A percentile compares a stretch with the other conserved stretches of the same genome.
Evolutionary conservation across 2,797 vertebrate genomes (phyloP).

Genomic region (Sciurus carolinensis): DNA sequence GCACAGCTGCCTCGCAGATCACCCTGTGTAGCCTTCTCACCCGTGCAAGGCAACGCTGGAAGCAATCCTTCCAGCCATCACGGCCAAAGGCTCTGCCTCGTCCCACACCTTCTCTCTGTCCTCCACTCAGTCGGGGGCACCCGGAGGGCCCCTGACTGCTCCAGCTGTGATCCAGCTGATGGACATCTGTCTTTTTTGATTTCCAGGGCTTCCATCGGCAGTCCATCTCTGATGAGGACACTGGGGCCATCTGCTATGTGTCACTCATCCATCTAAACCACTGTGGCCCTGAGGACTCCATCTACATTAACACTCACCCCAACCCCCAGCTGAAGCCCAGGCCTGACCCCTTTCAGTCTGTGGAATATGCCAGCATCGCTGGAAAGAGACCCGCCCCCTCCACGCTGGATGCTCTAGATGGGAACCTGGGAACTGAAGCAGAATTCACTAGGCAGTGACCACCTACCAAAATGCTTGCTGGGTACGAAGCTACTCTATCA

Average conservation of each 20-base stretch:
- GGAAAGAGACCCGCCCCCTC: background rate
- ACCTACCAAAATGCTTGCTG: background rate
- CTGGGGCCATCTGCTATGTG: constrained; percentile 33
- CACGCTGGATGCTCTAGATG: fast-evolving
- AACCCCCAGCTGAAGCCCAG: fast-evolving
- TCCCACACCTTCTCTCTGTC: background rate
- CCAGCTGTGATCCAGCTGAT: background rate
- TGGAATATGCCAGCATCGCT: constrained; percentile 63
- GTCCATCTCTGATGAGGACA: background rate
- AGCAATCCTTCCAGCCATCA: background rate
- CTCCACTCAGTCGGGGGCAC: background rate
- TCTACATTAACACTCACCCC: background rate
- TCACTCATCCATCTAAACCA: constrained; percentile 44
- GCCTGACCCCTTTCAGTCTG: background rate
- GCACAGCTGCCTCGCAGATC: background rate
- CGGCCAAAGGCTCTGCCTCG: background rate
- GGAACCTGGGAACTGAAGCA: background rate
- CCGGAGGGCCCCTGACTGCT: too few species aligned
- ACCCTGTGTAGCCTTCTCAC: background rate
- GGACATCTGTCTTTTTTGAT: background rate
- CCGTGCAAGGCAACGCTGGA: background rate
- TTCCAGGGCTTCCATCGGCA: background rate
- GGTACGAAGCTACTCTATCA: background rate
- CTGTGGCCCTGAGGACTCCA: background rate
- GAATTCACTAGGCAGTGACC: background rate